Evolutionary conservation across 2,888 invertebrate genomes (phyloP).

Genomic region (Chymomyza amoena): DNA sequence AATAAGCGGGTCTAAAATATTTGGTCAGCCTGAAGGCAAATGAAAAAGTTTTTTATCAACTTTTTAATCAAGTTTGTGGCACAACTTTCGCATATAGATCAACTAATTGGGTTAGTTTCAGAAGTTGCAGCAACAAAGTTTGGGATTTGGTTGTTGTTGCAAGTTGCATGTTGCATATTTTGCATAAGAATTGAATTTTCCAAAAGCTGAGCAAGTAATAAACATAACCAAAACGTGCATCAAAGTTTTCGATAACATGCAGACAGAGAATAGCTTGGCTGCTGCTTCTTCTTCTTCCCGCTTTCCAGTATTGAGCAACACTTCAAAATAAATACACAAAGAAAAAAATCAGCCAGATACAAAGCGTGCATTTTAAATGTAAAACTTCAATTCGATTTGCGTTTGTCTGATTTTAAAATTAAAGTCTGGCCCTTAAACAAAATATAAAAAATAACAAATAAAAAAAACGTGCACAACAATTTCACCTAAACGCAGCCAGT

Average conservation of each 20-base stretch:
- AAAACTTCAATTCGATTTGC: slow-evolving; percentile 40
- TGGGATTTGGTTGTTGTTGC: neutral
- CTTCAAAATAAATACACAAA: slow-evolving; percentile 6
- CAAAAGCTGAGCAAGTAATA: slow-evolving; percentile 9
- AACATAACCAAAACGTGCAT: slow-evolving; percentile 55
- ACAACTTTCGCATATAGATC: slow-evolving; percentile 41
- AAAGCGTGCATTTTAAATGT: slow-evolving; percentile 46
- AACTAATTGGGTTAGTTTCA: slow-evolving; percentile 53
- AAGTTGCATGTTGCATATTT: neutral
- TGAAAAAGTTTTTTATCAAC: slow-evolving; percentile 18
- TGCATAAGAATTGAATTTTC: slow-evolving; percentile 28
- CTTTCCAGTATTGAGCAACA: slow-evolving; percentile 20
- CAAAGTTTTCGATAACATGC: slow-evolving; percentile 51
- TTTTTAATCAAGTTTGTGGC: neutral
- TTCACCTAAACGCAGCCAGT: slow-evolving; percentile 22
- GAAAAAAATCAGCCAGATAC: too few species aligned
- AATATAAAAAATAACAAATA: neutral
- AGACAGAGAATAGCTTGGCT: slow-evolving; percentile 3
- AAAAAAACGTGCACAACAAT: slow-evolving; percentile 27
- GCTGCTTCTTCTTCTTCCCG: slow-evolving; percentile 11
- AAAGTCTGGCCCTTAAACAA: neutral
- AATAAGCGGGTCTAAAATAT: slow-evolving; percentile 50
- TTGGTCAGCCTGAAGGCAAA: slow-evolving; percentile 44
- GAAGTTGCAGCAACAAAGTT: slow-evolving; percentile 4
- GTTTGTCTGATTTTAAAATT: slow-evolving; percentile 3